Percentiles rank a stretch among this genome's conserved stretches.
phyloP scores from a whole-genome alignment of 2,797 vertebrate genomes.

The Trichosurus vulpecula region DNA sequence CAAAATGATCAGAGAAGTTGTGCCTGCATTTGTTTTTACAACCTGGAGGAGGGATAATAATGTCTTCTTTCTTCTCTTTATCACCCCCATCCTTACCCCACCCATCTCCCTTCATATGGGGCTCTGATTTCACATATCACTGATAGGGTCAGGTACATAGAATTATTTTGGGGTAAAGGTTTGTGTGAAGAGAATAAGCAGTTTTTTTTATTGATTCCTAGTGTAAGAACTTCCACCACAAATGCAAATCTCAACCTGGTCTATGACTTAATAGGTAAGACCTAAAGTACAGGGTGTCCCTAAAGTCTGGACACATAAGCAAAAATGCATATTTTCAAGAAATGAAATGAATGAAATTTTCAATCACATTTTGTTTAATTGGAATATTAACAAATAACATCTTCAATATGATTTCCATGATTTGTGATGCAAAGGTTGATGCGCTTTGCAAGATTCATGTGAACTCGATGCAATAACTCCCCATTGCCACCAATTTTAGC shows the following conservation, averaged over 20 bases:
- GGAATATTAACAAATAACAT: too few relatives aligned
- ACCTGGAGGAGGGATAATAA: not conserved
- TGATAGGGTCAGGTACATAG: not conserved
- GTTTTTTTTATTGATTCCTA: not conserved
- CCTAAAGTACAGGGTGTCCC: not conserved
- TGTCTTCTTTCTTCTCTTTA: not conserved
- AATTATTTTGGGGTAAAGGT: not conserved
- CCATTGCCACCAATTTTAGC: too few relatives aligned
- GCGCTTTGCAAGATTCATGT: too few relatives aligned
- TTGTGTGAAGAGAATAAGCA: not conserved
- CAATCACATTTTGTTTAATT: too few relatives aligned
- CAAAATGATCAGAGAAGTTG: slow-evolving; percentile 52
- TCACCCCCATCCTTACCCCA: not conserved
- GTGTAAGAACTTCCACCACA: not conserved
- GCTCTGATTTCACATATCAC: not conserved
- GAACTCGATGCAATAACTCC: too few relatives aligned
- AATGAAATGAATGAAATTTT: too few relatives aligned
- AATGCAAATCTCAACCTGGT: not conserved
- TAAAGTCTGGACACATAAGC: too few relatives aligned
- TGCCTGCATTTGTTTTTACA: slow-evolving; percentile 50
- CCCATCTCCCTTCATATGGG: too few relatives aligned
- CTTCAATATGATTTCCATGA: too few relatives aligned
- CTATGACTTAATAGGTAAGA: not conserved
- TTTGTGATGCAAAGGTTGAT: too few relatives aligned
- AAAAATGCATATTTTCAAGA: too few relatives aligned